Percentiles rank a stretch among this genome's conserved stretches.
phyloP scores from a whole-genome alignment of 2,888 invertebrate species.

The Rotaria macrura region DNA sequence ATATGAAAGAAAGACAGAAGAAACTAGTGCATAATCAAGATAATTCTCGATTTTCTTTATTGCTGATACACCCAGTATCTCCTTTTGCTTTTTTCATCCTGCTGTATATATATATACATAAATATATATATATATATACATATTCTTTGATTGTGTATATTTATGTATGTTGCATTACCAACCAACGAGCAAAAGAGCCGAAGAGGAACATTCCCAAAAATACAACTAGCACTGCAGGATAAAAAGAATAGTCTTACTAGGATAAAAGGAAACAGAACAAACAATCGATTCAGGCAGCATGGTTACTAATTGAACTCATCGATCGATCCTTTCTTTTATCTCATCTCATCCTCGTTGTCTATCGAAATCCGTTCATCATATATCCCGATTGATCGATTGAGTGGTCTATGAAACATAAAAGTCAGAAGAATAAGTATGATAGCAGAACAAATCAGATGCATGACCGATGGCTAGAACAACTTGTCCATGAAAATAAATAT shows the following conservation, averaged over 20 bases:
- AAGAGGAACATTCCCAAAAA: not conserved
- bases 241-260: not conserved
- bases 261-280: not conserved
- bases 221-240: not conserved
- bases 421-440: not conserved
- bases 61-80: not conserved
- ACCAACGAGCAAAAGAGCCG: not conserved
- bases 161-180: not conserved
- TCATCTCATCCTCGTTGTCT: not conserved
- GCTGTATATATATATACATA: not conserved
- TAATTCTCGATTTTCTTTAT: not conserved
- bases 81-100: not conserved
- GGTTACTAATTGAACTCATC: not conserved
- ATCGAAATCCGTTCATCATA: not conserved
- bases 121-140: not conserved
- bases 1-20: not conserved
- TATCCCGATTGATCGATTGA: not conserved
- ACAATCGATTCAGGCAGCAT: not conserved
- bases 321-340: not conserved
- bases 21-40: not conserved
- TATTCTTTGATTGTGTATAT: not conserved
- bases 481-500: not conserved
- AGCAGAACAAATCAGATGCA: not conserved
- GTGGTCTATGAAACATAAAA: not conserved
- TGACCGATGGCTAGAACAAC: not conserved